Percentiles rank a stretch among this genome's conserved stretches.
Evolutionary conservation across 2,888 invertebrate genomes (phyloP).

Genomic region (Hyposoter dolosus): DNA sequence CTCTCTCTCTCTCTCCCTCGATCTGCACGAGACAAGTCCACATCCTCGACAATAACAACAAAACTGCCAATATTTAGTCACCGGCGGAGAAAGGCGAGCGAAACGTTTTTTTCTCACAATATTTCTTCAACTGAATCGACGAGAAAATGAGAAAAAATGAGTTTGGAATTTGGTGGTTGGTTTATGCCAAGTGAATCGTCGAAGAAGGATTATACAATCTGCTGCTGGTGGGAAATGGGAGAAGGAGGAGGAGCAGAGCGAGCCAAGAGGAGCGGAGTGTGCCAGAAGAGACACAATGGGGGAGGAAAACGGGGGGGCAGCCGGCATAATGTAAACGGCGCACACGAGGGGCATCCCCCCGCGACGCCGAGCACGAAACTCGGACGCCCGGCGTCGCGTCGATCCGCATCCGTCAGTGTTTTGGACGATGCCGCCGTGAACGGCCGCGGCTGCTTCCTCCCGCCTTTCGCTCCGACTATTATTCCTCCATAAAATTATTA

Average conservation of each 20-base stretch:
- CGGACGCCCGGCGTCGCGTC: slow-evolving; percentile 71
- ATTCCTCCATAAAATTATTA: slow-evolving; percentile 8
- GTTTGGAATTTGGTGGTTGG: background rate
- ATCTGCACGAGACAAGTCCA: too few relatives aligned
- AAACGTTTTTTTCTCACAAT: background rate
- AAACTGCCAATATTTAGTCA: slow-evolving; percentile 28
- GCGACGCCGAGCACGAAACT: slow-evolving; percentile 56
- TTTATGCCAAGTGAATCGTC: background rate
- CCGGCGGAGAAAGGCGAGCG: background rate
- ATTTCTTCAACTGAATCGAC: background rate
- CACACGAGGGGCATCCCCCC: slow-evolving; percentile 44
- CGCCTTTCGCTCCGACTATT: slow-evolving; percentile 45
- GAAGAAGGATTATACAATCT: slow-evolving; percentile 9
- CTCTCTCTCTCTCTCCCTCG: slow-evolving; percentile 18
- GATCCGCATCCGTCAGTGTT: slow-evolving; percentile 75
- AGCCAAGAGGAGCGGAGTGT: too few relatives aligned
- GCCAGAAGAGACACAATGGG: slow-evolving; percentile 61
- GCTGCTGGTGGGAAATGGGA: background rate
- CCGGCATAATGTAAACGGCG: slow-evolving; percentile 39
- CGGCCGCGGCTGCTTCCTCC: slow-evolving; percentile 67
- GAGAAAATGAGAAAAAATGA: too few relatives aligned
- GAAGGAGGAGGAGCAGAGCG: background rate
- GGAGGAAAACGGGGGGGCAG: slow-evolving; percentile 47
- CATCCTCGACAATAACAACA: too few relatives aligned
- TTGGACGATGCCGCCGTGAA: slow-evolving; percentile 82